Conservation (phyloP, 2,888 invertebrate species). For the Hypercompe scribonia region DNA sequence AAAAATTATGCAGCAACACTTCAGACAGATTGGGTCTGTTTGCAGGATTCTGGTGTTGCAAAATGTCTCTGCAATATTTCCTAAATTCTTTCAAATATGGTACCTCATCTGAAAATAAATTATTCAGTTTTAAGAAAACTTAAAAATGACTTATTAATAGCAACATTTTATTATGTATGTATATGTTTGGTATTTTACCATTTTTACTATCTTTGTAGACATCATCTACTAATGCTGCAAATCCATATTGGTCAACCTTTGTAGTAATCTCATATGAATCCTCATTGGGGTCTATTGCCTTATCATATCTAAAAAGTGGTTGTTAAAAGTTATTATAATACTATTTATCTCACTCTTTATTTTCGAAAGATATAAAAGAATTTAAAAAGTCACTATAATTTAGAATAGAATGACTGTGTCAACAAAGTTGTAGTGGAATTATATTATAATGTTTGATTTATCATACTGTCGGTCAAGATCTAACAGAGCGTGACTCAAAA, state of each 20-base stretch:
- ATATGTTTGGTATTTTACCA: conserved; percentile 70
- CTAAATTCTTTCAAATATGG: conserved; percentile 90
- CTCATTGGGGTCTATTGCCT: conserved; percentile 91
- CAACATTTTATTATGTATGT: not conserved
- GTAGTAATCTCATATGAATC: conserved; percentile 84
- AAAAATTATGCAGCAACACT: conserved; percentile 91
- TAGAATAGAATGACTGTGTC: not conserved
- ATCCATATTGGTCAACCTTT: conserved; percentile 92
- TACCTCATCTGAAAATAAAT: conserved; percentile 86
- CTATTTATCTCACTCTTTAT: not conserved
- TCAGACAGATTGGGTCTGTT: conserved; percentile 89
- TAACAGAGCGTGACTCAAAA: no score
- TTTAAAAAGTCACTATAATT: not conserved
- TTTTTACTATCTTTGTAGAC: conserved; percentile 88
- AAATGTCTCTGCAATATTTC: conserved; percentile 89
- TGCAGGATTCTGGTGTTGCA: conserved; percentile 89
- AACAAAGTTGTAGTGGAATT: not conserved
- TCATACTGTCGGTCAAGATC: no score
- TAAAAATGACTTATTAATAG: not conserved
- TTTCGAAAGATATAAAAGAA: not conserved
- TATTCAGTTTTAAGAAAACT: not conserved
- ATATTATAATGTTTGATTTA: no score
- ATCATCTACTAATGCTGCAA: conserved; percentile 91
- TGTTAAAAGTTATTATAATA: not conserved
- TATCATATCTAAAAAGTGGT: conserved; percentile 87